Conservation (phyloP, 2,888 invertebrate genomes). For the Nomada fabriciana region DNA sequence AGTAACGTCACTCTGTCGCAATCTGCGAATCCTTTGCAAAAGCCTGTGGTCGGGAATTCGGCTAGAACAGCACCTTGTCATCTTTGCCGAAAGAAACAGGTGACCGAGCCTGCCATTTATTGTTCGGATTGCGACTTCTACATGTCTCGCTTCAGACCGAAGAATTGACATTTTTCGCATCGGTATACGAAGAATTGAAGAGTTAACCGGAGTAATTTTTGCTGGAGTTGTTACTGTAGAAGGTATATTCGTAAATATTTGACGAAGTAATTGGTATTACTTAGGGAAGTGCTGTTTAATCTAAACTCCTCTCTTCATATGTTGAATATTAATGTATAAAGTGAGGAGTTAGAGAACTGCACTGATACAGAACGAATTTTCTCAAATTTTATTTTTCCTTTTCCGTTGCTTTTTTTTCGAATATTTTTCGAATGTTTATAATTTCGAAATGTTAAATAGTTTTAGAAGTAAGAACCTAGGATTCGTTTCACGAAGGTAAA, state of each 20-base stretch:
- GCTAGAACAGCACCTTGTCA: constrained; percentile 90
- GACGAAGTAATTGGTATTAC: not conserved
- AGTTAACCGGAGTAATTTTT: not conserved
- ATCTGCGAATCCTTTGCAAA: constrained; percentile 85
- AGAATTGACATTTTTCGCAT: constrained; percentile 82
- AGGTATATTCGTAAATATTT: not conserved
- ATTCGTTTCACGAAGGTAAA: not conserved
- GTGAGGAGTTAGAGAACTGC: not conserved
- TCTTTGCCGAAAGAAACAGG: constrained; percentile 94
- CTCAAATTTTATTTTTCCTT: not conserved
- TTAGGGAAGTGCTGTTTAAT: not conserved
- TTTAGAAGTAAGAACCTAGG: not conserved
- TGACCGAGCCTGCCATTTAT: constrained; percentile 91
- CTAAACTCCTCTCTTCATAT: not conserved
- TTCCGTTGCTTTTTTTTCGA: not conserved
- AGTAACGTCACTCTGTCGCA: constrained; percentile 87
- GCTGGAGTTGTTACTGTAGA: not conserved
- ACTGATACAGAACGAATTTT: not conserved
- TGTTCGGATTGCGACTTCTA: constrained; percentile 97
- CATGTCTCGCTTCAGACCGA: constrained; percentile 93
- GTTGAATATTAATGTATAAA: not conserved
- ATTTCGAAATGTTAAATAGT: not conserved
- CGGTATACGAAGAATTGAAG: not conserved
- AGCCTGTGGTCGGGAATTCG: constrained; percentile 32
- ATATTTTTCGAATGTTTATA: not conserved